Evolutionary conservation across 2,888 invertebrate species (phyloP).

Genomic region (Penaeus monodon): DNA sequence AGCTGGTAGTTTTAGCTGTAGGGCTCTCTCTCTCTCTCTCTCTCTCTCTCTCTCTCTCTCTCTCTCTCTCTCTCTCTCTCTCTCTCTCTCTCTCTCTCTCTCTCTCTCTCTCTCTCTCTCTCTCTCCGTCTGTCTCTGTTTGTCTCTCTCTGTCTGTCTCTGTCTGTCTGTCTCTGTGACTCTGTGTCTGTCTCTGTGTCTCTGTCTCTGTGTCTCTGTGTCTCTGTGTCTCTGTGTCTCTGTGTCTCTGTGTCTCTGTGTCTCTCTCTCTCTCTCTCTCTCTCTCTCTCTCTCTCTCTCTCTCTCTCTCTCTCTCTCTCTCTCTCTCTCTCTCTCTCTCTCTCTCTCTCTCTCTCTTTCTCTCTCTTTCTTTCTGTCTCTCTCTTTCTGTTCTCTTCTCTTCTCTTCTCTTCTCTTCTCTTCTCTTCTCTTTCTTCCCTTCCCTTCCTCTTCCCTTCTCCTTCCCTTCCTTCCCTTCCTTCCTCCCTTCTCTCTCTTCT

Average conservation of each 20-base stretch:
- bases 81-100: no score
- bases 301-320: not conserved
- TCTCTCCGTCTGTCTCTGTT: no score
- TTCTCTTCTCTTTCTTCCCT: not conserved
- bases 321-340: not conserved
- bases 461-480: not conserved
- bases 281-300: not conserved
- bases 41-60: no score
- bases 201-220: not conserved
- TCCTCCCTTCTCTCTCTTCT: not conserved
- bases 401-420: not conserved
- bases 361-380: not conserved
- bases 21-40: no score
- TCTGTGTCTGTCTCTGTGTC: not conserved
- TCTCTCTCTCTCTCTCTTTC: not conserved
- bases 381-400: no score
- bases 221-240: not conserved
- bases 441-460: not conserved
- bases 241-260: not conserved
- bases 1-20: no score
- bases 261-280: not conserved
- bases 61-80: no score
- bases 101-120: no score
- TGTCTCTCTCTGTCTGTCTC: not conserved
- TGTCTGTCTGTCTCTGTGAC: not conserved